Evolutionary conservation across 2,797 vertebrate species (phyloP), one percentile per base, ranked within the genome.

Genomic region (Anisognathus igniventris): DNA sequence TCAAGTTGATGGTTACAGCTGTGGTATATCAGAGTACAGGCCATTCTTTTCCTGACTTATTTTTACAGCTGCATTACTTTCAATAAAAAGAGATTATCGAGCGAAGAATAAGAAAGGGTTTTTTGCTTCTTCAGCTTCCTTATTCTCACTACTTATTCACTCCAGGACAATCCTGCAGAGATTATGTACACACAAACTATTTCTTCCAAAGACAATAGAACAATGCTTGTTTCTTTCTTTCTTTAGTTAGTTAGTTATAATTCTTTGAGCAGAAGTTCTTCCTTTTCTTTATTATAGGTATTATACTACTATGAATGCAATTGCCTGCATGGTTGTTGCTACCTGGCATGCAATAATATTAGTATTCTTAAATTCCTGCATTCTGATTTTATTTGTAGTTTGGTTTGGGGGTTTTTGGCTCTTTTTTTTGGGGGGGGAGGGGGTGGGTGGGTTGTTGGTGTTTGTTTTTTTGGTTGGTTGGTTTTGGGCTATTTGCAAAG

Each of bases 81-180:
- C 31, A 82, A n/a, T 82, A 73, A 79, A 78, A 58, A 76, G 17
- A 61, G 2, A 48, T 45, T 78, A 71, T 27, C 14, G 13, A 7
- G 8, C 20, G 24, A 45, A 15, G 37, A 8, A 11, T 33, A n/a
- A 33, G 33, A 44, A 33, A 11, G 1, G 0, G 0, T 1, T 6
- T 58, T 74, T 89, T 64, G 15, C 20, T 86, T 88, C 23, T 72
- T 39, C 78, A 33, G 5, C 17, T 56, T 88, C 7, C 9, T 88
- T 90, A 44, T 40, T 65, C 9, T 76, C 88, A 35, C 10, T 80
- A 33, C 33, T 62, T 83, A 40, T 53, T 92, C 58, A 61, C 37
- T 72, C 17, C 47, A 83, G 56, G 31, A 75, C 25, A 78, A 86
- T 47, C 16, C 54, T 51, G 58, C 16, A 62, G 37, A 72, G 23